A percentile compares a stretch with the other conserved stretches of the same genome.
These are phyloP conservation scores for Ctenodactylus gundi DNA, from an alignment of 2,113 vertebrate species.

Conservation along the genomic window DNA sequence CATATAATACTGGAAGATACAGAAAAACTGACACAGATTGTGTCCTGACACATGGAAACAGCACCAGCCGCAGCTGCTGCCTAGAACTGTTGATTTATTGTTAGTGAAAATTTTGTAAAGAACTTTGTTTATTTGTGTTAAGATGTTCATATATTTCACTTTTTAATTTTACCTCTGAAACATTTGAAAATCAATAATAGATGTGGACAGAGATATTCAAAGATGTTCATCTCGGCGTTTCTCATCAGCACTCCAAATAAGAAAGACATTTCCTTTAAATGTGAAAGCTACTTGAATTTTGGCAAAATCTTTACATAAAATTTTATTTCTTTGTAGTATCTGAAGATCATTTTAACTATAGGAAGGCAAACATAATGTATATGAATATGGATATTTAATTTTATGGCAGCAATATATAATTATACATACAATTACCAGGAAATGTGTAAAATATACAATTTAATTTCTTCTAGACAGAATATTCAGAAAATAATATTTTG, in stretches of 20 bases:
- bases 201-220: background rate
- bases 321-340: background rate
- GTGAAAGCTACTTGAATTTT: background rate
- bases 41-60: background rate
- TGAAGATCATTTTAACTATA: conserved; percentile 23
- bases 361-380: background rate
- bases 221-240: background rate
- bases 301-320: background rate
- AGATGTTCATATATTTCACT: background rate
- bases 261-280: background rate
- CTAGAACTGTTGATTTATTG: background rate
- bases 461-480: background rate
- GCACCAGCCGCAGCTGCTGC: background rate
- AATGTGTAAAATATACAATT: background rate
- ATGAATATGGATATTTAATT: background rate
- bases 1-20: background rate
- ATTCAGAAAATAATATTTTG: background rate
- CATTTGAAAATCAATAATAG: background rate
- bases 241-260: background rate
- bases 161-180: conserved; percentile 2
- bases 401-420: background rate
- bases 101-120: background rate
- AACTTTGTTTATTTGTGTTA: background rate
- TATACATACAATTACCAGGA: background rate
- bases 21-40: background rate